A percentile compares a stretch with the other conserved stretches of the same genome.
Evolutionary conservation across 2,888 invertebrate species (phyloP).

Genomic region (Vanessa cardui): DNA sequence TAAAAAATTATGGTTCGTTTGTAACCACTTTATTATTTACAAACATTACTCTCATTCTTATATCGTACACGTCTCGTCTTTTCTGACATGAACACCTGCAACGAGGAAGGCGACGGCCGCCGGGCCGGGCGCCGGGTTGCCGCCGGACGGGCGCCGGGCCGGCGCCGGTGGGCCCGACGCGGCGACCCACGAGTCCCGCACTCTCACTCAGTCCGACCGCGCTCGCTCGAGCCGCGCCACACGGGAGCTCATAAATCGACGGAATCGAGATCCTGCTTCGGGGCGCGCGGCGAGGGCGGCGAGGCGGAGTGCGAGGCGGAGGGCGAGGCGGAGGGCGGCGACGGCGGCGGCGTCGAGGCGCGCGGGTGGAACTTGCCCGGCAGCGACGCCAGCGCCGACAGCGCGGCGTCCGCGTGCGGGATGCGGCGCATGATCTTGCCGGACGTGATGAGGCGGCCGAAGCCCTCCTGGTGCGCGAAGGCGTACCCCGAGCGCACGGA

Average conservation of each 20-base stretch:
- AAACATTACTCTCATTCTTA: slow-evolving; percentile 51
- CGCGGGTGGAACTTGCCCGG: slow-evolving; percentile 86
- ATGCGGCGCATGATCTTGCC: slow-evolving; percentile 96
- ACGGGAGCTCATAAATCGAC: slow-evolving; percentile 84
- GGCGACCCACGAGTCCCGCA: neutral
- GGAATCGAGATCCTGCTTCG: slow-evolving; percentile 88
- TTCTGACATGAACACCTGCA: slow-evolving; percentile 43
- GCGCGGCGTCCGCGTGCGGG: slow-evolving; percentile 90
- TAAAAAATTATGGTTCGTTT: slow-evolving; percentile 57
- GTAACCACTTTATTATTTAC: slow-evolving; percentile 53
- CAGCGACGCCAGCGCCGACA: slow-evolving; percentile 84
- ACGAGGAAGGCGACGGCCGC: slow-evolving; percentile 30
- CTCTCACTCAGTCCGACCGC: slow-evolving; percentile 15
- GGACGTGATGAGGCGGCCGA: slow-evolving; percentile 97
- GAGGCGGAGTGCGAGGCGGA: slow-evolving; percentile 47
- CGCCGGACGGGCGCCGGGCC: slow-evolving; percentile 1
- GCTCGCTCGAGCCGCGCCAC: slow-evolving; percentile 15
- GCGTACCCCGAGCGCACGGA: slow-evolving; percentile 98
- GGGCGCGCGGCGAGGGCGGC: slow-evolving; percentile 81
- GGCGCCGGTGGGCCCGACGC: slow-evolving; percentile 3
- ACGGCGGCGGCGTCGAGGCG: slow-evolving; percentile 84
- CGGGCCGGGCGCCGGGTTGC: neutral
- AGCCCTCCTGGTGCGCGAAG: slow-evolving; percentile 99
- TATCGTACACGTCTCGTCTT: slow-evolving; percentile 54
- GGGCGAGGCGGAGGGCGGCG: slow-evolving; percentile 86